Base-by-base conservation (phyloP, 2,888 invertebrate genomes). In the Darwinula stevensoni region DNA sequence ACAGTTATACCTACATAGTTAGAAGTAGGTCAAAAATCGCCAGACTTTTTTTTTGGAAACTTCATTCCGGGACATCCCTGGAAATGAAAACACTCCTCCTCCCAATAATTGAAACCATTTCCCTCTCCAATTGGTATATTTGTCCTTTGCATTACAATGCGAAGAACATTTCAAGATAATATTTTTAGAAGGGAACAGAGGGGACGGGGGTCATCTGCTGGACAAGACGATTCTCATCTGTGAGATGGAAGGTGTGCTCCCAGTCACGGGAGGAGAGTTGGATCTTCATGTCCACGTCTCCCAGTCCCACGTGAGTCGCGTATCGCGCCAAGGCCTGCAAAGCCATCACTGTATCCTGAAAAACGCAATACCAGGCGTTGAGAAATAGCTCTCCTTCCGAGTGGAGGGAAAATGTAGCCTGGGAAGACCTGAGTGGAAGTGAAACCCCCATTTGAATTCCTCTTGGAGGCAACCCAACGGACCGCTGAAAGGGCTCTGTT, bases 391-490 rank as follows among this genome's bases (percentile, higher is more conserved):
- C n/a, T n/a, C n/a, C n/a, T n/a, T n/a, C n/a, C n/a, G n/a, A n/a
- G n/a, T n/a, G n/a, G n/a, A n/a, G n/a, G n/a, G n/a, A n/a, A n/a
- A n/a, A n/a, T n/a, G n/a, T n/a, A n/a, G n/a, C n/a, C n/a, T n/a
- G n/a, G n/a, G n/a, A n/a, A n/a, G n/a, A 58, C 58, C 49, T 66
- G 68, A 1, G 69, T 67, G 2, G 67, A 67, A 3, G 65, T 59
- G 44, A 69, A 72, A 16, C 71, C 71, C 13, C 70, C 71, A 35
- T 64, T 53, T 27, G 57, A 57, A 45, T 69, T 71, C 40, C 67
- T 56, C 44, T 73, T 70, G 16, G 59, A 56, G 4, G 69, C 56
- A 14, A 75, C 50, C 74, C 74, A 75, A 33, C 64, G 60, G 43
- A 72, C 58, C 17, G 72, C 54, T 1, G 70, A 65, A 16, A 68